phyloP scores from a whole-genome alignment of 2,113 vertebrate species.

The Perognathus longimembris region DNA sequence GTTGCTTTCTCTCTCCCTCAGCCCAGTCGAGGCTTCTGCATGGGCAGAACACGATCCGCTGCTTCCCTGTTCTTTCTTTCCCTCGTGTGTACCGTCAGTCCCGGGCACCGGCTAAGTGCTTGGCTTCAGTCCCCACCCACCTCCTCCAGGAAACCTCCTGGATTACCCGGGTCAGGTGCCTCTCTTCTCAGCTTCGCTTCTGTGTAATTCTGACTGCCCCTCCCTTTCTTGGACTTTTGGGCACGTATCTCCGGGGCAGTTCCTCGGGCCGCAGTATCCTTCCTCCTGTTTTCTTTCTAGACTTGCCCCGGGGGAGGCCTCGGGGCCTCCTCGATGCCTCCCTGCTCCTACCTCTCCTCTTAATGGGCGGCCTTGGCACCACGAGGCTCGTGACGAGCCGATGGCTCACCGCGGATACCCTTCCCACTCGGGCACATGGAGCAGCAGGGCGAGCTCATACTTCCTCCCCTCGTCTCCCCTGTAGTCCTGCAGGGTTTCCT shows the following conservation, averaged over 20 bases:
- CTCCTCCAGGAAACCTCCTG: background rate
- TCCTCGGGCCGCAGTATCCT: no score
- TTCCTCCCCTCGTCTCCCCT: background rate
- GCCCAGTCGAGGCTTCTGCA: background rate
- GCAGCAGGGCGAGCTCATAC: no score
- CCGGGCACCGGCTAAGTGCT: background rate
- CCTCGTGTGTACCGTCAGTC: background rate
- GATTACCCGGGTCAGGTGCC: background rate
- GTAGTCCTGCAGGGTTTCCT: background rate
- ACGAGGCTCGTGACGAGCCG: background rate
- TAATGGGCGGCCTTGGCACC: background rate
- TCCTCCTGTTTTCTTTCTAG: background rate
- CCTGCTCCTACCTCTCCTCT: background rate
- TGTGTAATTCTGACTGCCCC: background rate
- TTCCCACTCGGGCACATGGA: background rate
- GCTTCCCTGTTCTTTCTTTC: background rate
- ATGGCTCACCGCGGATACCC: background rate
- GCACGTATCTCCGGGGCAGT: background rate
- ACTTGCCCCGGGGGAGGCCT: background rate
- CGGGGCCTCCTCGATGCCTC: accelerated
- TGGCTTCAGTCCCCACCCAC: background rate
- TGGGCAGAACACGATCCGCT: background rate
- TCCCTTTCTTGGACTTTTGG: background rate
- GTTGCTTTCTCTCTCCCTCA: background rate
- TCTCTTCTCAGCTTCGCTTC: background rate